Evolutionary conservation across 2,888 invertebrate genomes (phyloP).

Genomic region (Drosophila birchii): DNA sequence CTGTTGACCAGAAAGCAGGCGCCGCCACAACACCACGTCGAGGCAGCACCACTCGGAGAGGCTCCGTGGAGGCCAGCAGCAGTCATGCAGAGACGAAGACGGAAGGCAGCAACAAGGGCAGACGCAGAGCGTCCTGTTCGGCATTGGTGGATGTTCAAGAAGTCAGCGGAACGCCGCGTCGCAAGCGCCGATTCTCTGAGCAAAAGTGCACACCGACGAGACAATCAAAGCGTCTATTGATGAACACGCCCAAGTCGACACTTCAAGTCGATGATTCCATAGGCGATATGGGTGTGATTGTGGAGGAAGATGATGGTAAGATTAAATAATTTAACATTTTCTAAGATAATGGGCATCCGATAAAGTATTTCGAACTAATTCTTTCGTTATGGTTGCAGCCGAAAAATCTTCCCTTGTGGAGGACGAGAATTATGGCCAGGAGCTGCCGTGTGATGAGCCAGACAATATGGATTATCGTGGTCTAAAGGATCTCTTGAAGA

Average conservation of each 20-base stretch:
- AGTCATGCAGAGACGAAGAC: constrained; percentile 6
- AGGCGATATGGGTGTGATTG: constrained; percentile 64
- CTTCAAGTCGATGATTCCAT: constrained; percentile 61
- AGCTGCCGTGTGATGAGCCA: constrained; percentile 44
- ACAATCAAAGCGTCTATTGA: constrained; percentile 48
- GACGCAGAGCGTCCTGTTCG: constrained; percentile 58
- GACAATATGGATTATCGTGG: constrained; percentile 63
- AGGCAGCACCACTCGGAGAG: constrained; percentile 51
- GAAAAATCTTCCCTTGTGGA: constrained; percentile 12
- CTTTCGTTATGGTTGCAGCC: constrained; percentile 20
- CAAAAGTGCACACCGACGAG: constrained; percentile 50
- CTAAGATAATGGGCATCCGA: neutral
- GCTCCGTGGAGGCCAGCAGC: constrained; percentile 44
- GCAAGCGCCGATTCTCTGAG: constrained; percentile 51
- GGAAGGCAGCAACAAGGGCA: constrained; percentile 13
- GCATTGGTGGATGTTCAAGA: constrained; percentile 17
- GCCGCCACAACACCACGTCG: constrained; percentile 26
- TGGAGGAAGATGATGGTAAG: constrained; percentile 57
- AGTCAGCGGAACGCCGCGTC: constrained; percentile 47
- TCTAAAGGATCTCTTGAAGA: constrained; percentile 70
- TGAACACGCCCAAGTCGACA: constrained; percentile 55
- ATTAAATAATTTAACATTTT: neutral
- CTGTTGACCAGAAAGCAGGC: constrained; percentile 33
- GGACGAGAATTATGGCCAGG: constrained; percentile 65
- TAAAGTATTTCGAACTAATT: neutral